These are phyloP conservation scores for Ctenopoma kingsleyae DNA, from an alignment of 2,797 vertebrate genomes.

Conservation along the genomic window DNA sequence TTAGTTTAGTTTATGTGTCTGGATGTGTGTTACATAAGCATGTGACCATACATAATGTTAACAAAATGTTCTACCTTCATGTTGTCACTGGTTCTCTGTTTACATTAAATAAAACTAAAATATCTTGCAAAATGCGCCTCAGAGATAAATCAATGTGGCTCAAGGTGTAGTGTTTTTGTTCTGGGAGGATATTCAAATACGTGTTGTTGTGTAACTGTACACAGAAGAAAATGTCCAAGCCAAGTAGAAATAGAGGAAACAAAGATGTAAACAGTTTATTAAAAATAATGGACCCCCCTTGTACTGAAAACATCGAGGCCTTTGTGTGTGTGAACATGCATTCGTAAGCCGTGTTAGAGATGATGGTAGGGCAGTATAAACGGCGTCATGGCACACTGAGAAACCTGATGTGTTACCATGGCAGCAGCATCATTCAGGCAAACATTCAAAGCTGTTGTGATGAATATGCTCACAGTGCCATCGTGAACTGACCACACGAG, in stretches of 20 bases:
- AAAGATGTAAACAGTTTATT: constrained; percentile 12
- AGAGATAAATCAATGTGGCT: not conserved
- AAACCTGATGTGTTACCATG: constrained; percentile 45
- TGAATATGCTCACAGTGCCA: not conserved
- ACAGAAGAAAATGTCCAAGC: constrained; percentile 22
- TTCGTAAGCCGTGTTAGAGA: constrained; percentile 34
- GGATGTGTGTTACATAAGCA: constrained; percentile 34
- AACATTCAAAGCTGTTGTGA: constrained; percentile 12
- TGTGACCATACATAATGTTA: constrained; percentile 16
- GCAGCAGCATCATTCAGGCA: constrained; percentile 28
- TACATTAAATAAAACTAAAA: constrained; percentile 58
- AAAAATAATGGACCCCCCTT: constrained; percentile 6
- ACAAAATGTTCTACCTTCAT: constrained; percentile 24
- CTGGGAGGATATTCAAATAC: constrained; percentile 15
- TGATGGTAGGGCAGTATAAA: constrained; percentile 4
- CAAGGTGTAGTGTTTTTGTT: constrained; percentile 5
- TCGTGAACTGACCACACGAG: not conserved
- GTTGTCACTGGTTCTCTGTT: constrained; percentile 48
- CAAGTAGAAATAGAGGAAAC: constrained; percentile 12
- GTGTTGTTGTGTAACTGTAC: not conserved
- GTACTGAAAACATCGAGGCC: constrained; percentile 5
- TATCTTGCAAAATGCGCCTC: constrained; percentile 10
- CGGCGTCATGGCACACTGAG: constrained; percentile 25
- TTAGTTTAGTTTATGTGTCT: constrained; percentile 14
- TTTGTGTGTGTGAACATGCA: constrained; percentile 29